Evolutionary conservation across 1,140 invertebrate genomes (phyloP).

Genomic region (Micrasema minimum): DNA sequence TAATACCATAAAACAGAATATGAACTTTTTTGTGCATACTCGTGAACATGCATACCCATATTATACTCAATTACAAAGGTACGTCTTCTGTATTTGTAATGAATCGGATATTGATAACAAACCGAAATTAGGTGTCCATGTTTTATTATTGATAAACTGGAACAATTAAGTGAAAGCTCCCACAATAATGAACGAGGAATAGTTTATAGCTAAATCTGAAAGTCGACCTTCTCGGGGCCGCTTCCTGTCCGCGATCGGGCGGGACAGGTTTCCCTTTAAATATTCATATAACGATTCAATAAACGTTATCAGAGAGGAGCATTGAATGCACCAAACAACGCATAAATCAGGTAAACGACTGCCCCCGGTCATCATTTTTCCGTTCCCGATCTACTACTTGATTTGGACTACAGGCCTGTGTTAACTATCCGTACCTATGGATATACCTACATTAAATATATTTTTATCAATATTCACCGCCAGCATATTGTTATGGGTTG

Average conservation of each 20-base stretch:
- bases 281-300: constrained; percentile 42
- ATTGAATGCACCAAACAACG: constrained; percentile 8
- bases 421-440: too few relatives aligned
- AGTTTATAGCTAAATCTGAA: constrained; percentile 33
- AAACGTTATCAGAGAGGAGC: constrained; percentile 22
- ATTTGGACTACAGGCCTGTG: too few relatives aligned
- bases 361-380: constrained; percentile 23
- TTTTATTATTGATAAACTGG: constrained; percentile 33
- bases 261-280: constrained; percentile 40
- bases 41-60: too few relatives aligned
- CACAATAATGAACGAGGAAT: constrained; percentile 11
- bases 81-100: too few relatives aligned
- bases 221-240: constrained; percentile 24
- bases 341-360: constrained; percentile 6
- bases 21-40: too few relatives aligned
- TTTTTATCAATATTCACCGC: too few relatives aligned
- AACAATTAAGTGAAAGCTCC: constrained; percentile 38
- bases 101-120: too few relatives aligned
- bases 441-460: too few relatives aligned
- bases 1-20: too few relatives aligned
- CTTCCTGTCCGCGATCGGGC: constrained; percentile 32
- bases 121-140: too few relatives aligned
- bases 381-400: background rate
- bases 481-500: too few relatives aligned
- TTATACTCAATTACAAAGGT: too few relatives aligned